Evolutionary conservation across 2,797 vertebrate genomes (phyloP), one percentile per base, ranked within the genome.

Genomic region (Sciaenops ocellatus): DNA sequence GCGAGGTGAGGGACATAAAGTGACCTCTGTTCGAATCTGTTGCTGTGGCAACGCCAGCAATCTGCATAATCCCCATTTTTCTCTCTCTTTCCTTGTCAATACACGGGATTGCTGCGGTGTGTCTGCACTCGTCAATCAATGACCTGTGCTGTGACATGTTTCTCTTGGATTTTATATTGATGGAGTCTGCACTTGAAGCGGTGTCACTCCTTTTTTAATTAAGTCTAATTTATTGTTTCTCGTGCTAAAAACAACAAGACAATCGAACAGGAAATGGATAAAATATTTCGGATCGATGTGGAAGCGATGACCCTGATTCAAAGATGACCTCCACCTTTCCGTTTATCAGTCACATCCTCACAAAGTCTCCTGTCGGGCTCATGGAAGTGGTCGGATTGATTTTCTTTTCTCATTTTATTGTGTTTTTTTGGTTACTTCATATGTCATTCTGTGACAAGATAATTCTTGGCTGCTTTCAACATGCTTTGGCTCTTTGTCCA

Each of bases 21-120:
- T 85, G 89, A 93, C 86, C 88, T 83, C 66, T 59, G 73, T 48
- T 56, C 18, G 0, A 63, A 68, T 69, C 50, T 20, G 60, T 80
- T 74, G 47, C 82, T n/a, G 10, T 66, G 56, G 77, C 51, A 71
- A 86, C 67, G 3, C 51, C 47, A 46, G 54, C 75, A 38, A 63
- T 84, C 68, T 85, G 64, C 57, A 77, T 74, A 79, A 85, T 79
- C 69, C 51, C 34, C 24, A 11, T 7, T 41, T 52, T n/a, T 56
- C 38, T 26, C 12, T 15, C 38, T 34, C 60, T 42, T 41, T 10
- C 41, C 13, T 17, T 0, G 6, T 85, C 80, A 28, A 42, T 76
- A 73, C 66, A 0, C 38, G 3, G 0, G 50, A 42, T 56, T 66
- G 41, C 50, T 13, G 20, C 13, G 18, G 46, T 26, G 41, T 64